A percentile compares a stretch with the other conserved stretches of the same genome.
Evolutionary conservation across 1,140 invertebrate species (phyloP).

Genomic region (Dolichoris vasculosae): DNA sequence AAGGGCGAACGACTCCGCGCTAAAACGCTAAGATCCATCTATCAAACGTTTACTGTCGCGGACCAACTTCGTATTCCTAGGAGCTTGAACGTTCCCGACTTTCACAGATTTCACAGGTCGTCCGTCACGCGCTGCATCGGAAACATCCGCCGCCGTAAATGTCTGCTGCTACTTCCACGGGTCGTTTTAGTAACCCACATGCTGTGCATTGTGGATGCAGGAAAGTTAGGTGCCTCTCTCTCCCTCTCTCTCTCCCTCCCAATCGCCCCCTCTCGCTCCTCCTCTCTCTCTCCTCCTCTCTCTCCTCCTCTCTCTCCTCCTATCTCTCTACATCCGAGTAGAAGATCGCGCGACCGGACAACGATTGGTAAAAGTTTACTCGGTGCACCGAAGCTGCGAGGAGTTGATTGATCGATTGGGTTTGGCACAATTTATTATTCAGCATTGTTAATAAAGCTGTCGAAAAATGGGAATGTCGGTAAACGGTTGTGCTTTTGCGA

Average conservation of each 20-base stretch:
- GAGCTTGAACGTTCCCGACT: slow-evolving; percentile 5
- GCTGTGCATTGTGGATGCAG: slow-evolving; percentile 20
- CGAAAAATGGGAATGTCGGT: neutral
- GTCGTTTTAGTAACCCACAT: slow-evolving; percentile 29
- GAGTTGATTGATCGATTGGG: neutral
- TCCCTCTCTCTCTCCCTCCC: neutral
- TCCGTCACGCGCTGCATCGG: slow-evolving; percentile 18
- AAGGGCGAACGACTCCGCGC: neutral
- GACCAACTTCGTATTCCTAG: neutral
- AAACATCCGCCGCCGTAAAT: slow-evolving; percentile 1
- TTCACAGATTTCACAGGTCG: slow-evolving; percentile 41
- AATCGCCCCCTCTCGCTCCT: neutral
- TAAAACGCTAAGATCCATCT: neutral
- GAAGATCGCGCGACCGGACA: neutral
- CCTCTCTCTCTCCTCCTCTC: neutral
- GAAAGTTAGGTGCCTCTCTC: neutral
- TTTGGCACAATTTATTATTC: neutral
- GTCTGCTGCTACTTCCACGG: neutral
- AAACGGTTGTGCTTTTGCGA: neutral
- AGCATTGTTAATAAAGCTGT: neutral
- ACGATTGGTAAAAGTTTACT: neutral
- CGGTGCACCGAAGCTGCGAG: neutral
- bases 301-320: neutral
- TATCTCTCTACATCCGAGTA: neutral
- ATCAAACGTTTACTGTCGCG: neutral